Evolutionary conservation across 2,113 vertebrate species (phyloP).

Genomic region (Oryzias celebensis): DNA sequence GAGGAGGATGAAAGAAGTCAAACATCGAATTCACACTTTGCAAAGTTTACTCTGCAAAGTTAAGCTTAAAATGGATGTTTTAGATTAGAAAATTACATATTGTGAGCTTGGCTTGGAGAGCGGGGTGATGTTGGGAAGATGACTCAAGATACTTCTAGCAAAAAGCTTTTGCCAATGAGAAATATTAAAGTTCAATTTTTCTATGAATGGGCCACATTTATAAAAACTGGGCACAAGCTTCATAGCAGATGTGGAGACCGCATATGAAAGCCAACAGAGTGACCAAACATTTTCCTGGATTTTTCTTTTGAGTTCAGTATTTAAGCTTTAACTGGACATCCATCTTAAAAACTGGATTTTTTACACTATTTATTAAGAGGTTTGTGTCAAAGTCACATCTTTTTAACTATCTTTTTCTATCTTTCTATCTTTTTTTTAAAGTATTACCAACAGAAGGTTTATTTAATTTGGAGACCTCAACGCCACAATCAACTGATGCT

Average conservation of each 20-base stretch:
- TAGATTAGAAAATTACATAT: neutral
- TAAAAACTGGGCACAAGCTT: conserved; percentile 34
- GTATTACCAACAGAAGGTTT: neutral
- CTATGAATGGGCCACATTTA: conserved; percentile 22
- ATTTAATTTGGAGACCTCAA: conserved; percentile 14
- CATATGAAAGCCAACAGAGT: conserved; percentile 16
- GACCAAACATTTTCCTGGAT: conserved; percentile 18
- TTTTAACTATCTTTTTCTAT: too few relatives aligned
- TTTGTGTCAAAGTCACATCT: too few relatives aligned
- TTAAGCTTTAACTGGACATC: neutral
- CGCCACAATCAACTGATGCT: conserved; percentile 27
- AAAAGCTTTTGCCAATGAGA: conserved; percentile 36
- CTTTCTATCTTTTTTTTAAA: too few relatives aligned
- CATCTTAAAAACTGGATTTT: too few relatives aligned
- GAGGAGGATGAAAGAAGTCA: neutral
- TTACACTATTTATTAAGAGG: too few relatives aligned
- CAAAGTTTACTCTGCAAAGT: neutral
- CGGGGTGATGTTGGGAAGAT: too few relatives aligned
- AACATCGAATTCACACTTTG: neutral
- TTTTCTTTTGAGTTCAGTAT: neutral
- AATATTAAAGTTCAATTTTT: conserved; percentile 40
- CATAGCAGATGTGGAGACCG: conserved; percentile 29
- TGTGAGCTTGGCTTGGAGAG: neutral
- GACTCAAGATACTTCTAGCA: conserved; percentile 10
- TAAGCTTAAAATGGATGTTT: neutral